Evolutionary conservation across 2,888 invertebrate genomes (phyloP).

Genomic region (Mechanitis mazaeus): DNA sequence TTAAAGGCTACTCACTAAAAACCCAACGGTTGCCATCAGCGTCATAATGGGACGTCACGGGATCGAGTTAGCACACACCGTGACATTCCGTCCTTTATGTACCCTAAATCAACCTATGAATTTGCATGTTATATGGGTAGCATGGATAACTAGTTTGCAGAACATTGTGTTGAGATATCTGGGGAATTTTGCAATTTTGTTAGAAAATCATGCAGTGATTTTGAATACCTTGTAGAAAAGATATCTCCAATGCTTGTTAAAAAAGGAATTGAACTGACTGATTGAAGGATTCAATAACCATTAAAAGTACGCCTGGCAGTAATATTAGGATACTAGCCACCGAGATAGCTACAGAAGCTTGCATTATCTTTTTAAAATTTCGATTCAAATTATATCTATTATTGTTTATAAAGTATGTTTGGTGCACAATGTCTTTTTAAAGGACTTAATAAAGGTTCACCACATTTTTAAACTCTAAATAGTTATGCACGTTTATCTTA

Average conservation of each 20-base stretch:
- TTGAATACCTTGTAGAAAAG: slow-evolving; percentile 23
- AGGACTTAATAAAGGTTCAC: slow-evolving; percentile 17
- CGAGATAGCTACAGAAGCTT: slow-evolving; percentile 22
- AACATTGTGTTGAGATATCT: slow-evolving; percentile 27
- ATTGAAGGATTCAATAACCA: slow-evolving; percentile 11
- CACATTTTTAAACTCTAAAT: not conserved
- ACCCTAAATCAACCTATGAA: too few species aligned
- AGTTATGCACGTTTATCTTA: too few species aligned
- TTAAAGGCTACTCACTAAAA: too few species aligned
- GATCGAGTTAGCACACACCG: too few species aligned
- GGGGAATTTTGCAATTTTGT: slow-evolving; percentile 30
- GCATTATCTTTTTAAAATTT: slow-evolving; percentile 27
- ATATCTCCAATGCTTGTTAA: slow-evolving; percentile 19
- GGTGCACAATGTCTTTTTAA: slow-evolving; percentile 16
- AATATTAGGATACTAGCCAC: slow-evolving; percentile 18
- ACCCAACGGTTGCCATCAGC: too few species aligned
- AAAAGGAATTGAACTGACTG: slow-evolving; percentile 16
- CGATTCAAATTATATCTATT: slow-evolving; percentile 20
- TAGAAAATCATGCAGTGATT: slow-evolving; percentile 27
- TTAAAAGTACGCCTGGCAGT: slow-evolving; percentile 20
- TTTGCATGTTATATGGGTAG: too few species aligned
- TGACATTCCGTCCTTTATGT: too few species aligned
- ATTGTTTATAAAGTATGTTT: slow-evolving; percentile 25
- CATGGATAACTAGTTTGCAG: slow-evolving; percentile 26
- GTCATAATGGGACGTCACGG: too few species aligned